Evolutionary conservation across 1,140 invertebrate species (phyloP), one percentile per base, ranked within the genome.

Genomic region (Caenorhabditis inopinata): DNA sequence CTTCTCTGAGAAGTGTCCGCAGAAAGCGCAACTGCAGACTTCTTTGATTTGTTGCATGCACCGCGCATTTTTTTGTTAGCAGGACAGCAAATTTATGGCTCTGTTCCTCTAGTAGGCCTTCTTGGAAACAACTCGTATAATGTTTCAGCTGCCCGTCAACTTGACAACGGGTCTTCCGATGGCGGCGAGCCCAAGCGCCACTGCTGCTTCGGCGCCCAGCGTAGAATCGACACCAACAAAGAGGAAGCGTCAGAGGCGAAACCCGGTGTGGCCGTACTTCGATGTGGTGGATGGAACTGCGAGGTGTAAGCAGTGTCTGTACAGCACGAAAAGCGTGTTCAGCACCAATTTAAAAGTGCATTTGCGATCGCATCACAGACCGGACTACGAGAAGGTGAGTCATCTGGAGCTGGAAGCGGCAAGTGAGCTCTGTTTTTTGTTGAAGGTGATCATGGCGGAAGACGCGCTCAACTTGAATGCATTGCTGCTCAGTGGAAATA

Each of bases 301-400:
- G 11, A 76, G 58, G 46, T 85, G 84, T 58, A 77, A 80, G 45
- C 80, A 85, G 68, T 85, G 84, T 58, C 42, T 75, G 9, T 85
- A 85, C 77, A 85, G 42, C 27, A 85, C 84, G 12, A 79, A 80
- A 76, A 86, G 85, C n/a, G 83, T 85, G 14, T 85, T 85, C 82
- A 85, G 84, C 48, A 85, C 84, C 5, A 85, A 85, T 75, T 73
- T 85, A 6, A 85, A 85, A 53, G 84, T 85, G 7, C 84, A 85
- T 76, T 83, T 85, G 29, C 53, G 83, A 35, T 85, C 84, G 35
- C 84, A 85, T 76, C 84, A 85, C 58, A 78, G 81, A n/a, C 25
- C 74, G 16, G 78, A 85, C 38, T 85, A 85, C 53, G 84, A 85
- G 47, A 82, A 85, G 84, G 84, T 85, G 14, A 38, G 79, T 73